Evolutionary conservation across 2,797 vertebrate genomes (phyloP), one percentile per base, ranked within the genome.

Genomic region (Stomatorhinus walkeri): DNA sequence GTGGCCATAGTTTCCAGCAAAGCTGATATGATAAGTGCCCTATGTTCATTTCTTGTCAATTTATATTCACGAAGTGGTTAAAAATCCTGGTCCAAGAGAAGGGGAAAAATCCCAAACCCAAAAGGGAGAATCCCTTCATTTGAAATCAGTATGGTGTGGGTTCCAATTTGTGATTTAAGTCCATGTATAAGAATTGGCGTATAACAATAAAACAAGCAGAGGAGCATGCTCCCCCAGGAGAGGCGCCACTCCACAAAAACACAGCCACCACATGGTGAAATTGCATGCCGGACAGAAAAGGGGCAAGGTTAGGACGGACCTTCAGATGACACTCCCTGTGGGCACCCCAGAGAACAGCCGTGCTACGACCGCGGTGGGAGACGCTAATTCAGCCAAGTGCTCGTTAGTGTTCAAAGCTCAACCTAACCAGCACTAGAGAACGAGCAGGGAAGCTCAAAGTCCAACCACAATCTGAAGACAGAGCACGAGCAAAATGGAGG

Each of bases 331-430:
- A 90, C 88, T 90, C 89, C 61, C 48, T n/a, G 84, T n/a, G 83
- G 83, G 89, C 87, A 84, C 46, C 90, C 88, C 88, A 90, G 89
- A 81, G 85, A 90, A 79, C 51, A 84, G 16, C 36, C 72, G 51
- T 87, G 88, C 81, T 88, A 59, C 3, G 16, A 56, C n/a, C 2
- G 46, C 0, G 79, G 36, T 85, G 48, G 87, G 16, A 89, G 36
- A 12, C 43, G 48, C 43, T 72, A 89, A 76, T 64, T 16, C 85
- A 89, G 89, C 85, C 59, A 87, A 32, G 87, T 87, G 88, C 83
- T 90, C 48, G 68, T 91, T 92, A 91, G 88, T 91, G 84, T 40
- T 91, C 32, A 68, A 46, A 86, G 46, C 48, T 89, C 89, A 88
- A 92, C 84, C 89, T 24, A 88, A 72, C 61, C 87, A 88, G 87